These are phyloP conservation scores for Oncopeltus fasciatus DNA, from an alignment of 1,140 invertebrate species.

Conservation along the genomic window DNA sequence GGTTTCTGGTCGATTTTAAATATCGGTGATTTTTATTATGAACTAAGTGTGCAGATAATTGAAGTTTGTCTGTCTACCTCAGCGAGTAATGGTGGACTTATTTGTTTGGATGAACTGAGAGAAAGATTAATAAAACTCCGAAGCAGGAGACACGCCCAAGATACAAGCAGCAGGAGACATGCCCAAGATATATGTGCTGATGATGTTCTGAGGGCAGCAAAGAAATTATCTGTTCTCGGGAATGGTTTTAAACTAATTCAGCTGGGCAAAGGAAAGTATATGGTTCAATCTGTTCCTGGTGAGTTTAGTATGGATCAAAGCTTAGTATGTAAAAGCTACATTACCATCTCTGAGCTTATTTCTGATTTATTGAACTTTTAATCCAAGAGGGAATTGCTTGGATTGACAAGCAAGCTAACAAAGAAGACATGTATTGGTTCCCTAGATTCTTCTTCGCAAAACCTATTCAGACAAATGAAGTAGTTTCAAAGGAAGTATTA, in stretches of 20 bases:
- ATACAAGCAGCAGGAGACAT: slow-evolving; percentile 64
- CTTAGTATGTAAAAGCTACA: slow-evolving; percentile 50
- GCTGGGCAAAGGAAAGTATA: slow-evolving; percentile 64
- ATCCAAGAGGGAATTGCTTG: slow-evolving; percentile 87
- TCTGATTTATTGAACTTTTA: slow-evolving; percentile 60
- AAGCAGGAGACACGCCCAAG: too few relatives aligned
- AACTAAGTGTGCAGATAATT: slow-evolving; percentile 91
- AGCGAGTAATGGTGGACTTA: slow-evolving; percentile 74
- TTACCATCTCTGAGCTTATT: background rate
- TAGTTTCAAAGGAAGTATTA: too few relatives aligned
- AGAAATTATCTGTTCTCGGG: slow-evolving; percentile 86
- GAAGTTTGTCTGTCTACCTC: slow-evolving; percentile 92
- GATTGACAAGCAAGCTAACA: slow-evolving; percentile 65
- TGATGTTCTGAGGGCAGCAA: slow-evolving; percentile 83
- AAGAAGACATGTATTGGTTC: slow-evolving; percentile 81
- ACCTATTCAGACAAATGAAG: too few relatives aligned
- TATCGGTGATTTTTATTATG: slow-evolving; percentile 98
- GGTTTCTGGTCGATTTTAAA: slow-evolving; percentile 97
- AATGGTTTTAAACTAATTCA: slow-evolving; percentile 85
- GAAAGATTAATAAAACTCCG: slow-evolving; percentile 60
- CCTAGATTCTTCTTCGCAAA: slow-evolving; percentile 93
- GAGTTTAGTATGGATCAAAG: slow-evolving; percentile 95
- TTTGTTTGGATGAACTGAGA: slow-evolving; percentile 75
- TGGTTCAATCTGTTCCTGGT: slow-evolving; percentile 93
- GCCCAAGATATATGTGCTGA: slow-evolving; percentile 85